Percentiles rank a stretch among this genome's conserved stretches.
phyloP scores from a whole-genome alignment of 2,113 vertebrate species.

The Ceyx margarethae region DNA sequence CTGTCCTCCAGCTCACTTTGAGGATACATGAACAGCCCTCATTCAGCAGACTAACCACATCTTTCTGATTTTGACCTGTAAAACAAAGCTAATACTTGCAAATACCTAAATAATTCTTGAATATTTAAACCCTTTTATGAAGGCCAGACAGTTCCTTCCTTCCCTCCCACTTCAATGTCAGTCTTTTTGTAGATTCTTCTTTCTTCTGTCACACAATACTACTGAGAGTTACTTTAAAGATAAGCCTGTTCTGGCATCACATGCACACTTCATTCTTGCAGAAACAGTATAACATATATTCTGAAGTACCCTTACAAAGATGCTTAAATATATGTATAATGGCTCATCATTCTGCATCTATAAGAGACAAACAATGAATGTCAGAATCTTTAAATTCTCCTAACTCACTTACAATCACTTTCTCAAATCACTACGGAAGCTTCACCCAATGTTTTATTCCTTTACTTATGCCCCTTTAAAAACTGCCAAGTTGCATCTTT shows the following conservation, averaged over 20 bases:
- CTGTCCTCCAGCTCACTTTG: neutral
- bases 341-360: neutral
- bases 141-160: neutral
- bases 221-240: neutral
- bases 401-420: constrained; percentile 18
- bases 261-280: neutral
- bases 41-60: neutral
- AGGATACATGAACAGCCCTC: neutral
- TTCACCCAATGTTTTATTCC: constrained; percentile 11
- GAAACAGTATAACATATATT: neutral
- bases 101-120: neutral
- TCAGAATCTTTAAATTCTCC: constrained; percentile 25
- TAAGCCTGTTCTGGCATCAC: neutral
- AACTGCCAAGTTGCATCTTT: constrained; percentile 27
- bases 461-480: constrained; percentile 44
- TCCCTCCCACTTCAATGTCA: neutral
- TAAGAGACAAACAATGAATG: neutral
- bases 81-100: neutral
- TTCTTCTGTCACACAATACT: neutral
- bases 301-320: neutral
- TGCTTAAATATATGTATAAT: neutral
- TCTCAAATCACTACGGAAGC: constrained; percentile 8
- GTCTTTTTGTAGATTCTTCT: neutral
- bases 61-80: neutral
- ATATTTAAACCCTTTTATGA: neutral